Evolutionary conservation across 1,140 invertebrate species (phyloP), one percentile per base, ranked within the genome.

Genomic region (Muscidifurax raptorellus): DNA sequence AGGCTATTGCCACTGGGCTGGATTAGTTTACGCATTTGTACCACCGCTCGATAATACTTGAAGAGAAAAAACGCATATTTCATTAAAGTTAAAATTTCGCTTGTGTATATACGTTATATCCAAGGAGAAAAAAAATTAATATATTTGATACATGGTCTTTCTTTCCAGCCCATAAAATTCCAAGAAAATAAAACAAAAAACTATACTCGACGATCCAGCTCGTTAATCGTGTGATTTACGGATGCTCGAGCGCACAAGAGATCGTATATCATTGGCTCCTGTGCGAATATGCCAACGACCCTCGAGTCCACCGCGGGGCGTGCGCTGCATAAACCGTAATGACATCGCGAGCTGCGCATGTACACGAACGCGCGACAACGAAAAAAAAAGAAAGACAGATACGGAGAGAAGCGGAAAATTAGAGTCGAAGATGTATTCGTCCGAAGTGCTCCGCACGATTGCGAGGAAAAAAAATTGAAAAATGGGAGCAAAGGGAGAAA

Each of bases 181-280:
- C 5, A 2, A 2, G 5, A 32, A 5, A 5, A 32, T 2, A 32
- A 5, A 32, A 44, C 9, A 44, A 47, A 47, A 47, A 47, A 15
- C 44, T 10, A 40, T 47, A 18, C n/a, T n/a, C 44, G 13, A 47
- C 59, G 32, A 36, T 40, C 0, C 47, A 67, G 9, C 18, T 66
- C 52, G 15, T 25, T 40, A 25, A 67, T 79, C 32, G 18, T 2
- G 18, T 27, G 64, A 79, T 80, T 36, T 52, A 71, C 15, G 7
- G 44, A 18, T 28, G 27, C 40, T 25, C 27, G 28, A n/a, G n/a
- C n/a, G n/a, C n/a, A n/a, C 36, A 71, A 71, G 25, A 27, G 12
- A 80, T 44, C 40, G 44, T 71, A 47, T 28, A 69, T 80, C 67
- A 80, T 47, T 27, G 44, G 10, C 28, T 40, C 18, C 66, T 9